Evolutionary conservation across 1,140 invertebrate genomes (phyloP).

Genomic region (Drosophila lacteicornis): DNA sequence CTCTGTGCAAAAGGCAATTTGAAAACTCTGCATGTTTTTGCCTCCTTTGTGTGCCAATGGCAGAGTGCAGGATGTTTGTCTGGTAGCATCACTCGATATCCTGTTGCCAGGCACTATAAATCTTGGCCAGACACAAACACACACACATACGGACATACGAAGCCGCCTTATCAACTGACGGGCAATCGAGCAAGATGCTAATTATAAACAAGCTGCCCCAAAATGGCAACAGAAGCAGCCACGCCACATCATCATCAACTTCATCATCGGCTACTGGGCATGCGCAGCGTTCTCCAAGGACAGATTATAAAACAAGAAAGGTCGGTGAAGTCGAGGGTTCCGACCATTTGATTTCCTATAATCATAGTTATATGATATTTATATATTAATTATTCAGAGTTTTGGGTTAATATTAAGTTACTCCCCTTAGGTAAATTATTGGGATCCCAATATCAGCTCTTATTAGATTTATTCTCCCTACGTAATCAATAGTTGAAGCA

Average conservation of each 20-base stretch:
- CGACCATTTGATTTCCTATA: neutral
- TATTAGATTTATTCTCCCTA: neutral
- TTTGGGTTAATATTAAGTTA: neutral
- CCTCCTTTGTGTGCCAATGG: constrained; percentile 9
- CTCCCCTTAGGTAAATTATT: neutral
- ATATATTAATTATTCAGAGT: neutral
- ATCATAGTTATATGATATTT: too few relatives aligned
- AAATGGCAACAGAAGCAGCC: constrained; percentile 43
- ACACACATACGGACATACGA: constrained; percentile 4
- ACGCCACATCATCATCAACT: constrained; percentile 30
- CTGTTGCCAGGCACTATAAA: constrained; percentile 73
- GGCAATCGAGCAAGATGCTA: constrained; percentile 77
- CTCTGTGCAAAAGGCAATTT: constrained; percentile 19
- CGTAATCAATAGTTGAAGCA: neutral
- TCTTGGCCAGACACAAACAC: constrained; percentile 50
- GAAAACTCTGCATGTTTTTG: constrained; percentile 27
- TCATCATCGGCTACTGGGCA: constrained; percentile 68
- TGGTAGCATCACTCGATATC: constrained; percentile 76
- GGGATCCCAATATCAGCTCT: too few relatives aligned
- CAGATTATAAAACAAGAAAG: constrained; percentile 34
- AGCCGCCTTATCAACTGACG: constrained; percentile 62
- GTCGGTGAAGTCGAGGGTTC: neutral
- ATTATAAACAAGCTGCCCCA: constrained; percentile 75
- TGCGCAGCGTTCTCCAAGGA: constrained; percentile 54
- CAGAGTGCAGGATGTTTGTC: constrained; percentile 68